Evolutionary conservation across 2,888 invertebrate species (phyloP).

Genomic region (Caenorhabditis parvicauda): DNA sequence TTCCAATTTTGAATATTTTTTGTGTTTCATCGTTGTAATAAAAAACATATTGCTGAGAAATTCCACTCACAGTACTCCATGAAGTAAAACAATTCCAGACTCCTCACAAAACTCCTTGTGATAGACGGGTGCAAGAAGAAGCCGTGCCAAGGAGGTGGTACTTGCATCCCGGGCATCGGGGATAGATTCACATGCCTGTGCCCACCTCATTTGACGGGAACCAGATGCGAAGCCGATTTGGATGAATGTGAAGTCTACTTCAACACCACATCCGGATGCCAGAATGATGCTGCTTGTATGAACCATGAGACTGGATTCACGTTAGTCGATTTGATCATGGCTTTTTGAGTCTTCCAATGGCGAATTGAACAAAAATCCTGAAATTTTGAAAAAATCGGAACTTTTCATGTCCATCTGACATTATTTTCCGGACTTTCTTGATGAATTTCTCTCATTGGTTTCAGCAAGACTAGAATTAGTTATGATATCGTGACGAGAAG

Average conservation of each 20-base stretch:
- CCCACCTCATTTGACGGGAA: constrained; percentile 43
- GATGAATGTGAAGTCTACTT: constrained; percentile 53
- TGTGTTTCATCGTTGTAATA: not conserved
- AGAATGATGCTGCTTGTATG: constrained; percentile 57
- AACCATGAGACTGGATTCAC: constrained; percentile 44
- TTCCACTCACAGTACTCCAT: no score
- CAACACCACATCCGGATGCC: constrained; percentile 47
- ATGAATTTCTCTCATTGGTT: no score
- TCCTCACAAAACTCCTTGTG: constrained; percentile 3
- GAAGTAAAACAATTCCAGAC: no score
- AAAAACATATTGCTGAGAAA: no score
- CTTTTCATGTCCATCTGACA: no score
- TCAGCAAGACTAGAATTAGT: no score
- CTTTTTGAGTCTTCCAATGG: no score
- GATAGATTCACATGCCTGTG: constrained; percentile 52
- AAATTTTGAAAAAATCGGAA: no score
- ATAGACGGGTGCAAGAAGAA: constrained; percentile 42
- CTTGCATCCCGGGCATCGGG: constrained; percentile 53
- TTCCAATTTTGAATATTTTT: not conserved
- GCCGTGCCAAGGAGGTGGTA: constrained; percentile 55
- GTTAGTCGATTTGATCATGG: constrained; percentile 17
- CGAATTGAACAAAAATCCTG: no score
- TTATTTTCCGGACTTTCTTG: no score
- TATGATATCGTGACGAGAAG: no score
- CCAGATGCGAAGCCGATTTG: constrained; percentile 47